Base-by-base conservation (phyloP, 1,140 invertebrate genomes). In the Hylaeus volcanicus region DNA sequence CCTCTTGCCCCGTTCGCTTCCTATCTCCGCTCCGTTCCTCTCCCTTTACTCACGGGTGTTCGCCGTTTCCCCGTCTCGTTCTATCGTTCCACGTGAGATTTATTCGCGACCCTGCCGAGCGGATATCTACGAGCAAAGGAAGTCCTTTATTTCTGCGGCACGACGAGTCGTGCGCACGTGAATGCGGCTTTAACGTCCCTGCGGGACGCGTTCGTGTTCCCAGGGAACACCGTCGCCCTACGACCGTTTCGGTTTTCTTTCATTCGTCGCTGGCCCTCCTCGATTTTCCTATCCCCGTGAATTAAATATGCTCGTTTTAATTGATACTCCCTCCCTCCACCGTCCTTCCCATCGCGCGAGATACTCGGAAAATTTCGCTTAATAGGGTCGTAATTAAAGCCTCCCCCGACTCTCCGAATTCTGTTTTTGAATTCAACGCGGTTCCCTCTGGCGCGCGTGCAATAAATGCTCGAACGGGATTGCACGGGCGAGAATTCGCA, bases 81-180 rank as follows among this genome's bases (percentile, higher is more conserved):
- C 79, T 75, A 55, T 81, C 39, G 63, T 55, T 78, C 63, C 70
- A 74, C 60, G 68, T 51, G 64, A 80, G 84, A 88, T 88, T 88
- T 88, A 88, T 88, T 88, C 68, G 76, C 70, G 79, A 77, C 66
- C 79, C 64, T 76, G 65, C 66, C 39, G 64, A 81, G 66, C 76
- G 79, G 84, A 88, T 85, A 81, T 81, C 78, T 86, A 74, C 66
- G 78, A 86, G 74, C 69, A 45, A 66, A 83, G 65, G 66, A 77
- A 79, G 76, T 86, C 76, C 80, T 83, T 81, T 84, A 80, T 83
- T 86, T 85, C 84, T 85, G 41, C 53, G 65, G 60, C 51, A 79
- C 63, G 56, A 58, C 72, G 43, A 69, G 56, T 76, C 51, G 66
- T 55, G 71, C 61, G 71, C 66, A 63, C 74, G 79, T 74, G 81